Conservation (phyloP, 2,888 invertebrate species). For the Macrophya annulata region DNA sequence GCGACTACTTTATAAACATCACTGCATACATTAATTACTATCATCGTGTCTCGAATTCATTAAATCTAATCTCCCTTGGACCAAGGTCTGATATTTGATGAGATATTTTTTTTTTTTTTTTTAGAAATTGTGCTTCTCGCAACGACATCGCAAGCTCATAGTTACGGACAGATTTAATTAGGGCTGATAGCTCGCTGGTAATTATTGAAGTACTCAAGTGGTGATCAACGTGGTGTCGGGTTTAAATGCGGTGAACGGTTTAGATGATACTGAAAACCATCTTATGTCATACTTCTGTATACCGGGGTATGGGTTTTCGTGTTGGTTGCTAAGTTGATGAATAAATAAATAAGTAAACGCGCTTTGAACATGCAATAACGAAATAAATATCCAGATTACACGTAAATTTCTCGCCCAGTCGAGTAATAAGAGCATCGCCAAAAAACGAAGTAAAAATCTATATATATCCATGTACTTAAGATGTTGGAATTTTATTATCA, state of each 20-base stretch:
- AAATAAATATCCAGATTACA: not conserved
- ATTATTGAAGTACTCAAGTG: conserved; percentile 12
- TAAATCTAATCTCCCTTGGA: not conserved
- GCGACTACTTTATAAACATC: not conserved
- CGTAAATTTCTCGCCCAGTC: not conserved
- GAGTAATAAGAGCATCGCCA: not conserved
- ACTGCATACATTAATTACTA: conserved; percentile 2
- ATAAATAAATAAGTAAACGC: conserved; percentile 5
- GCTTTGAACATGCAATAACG: not conserved
- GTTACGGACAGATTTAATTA: conserved; percentile 10
- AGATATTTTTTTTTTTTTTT: too few relatives aligned
- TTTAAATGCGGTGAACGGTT: not conserved
- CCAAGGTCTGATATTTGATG: conserved; percentile 1
- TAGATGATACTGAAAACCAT: not conserved
- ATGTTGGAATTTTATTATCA: not conserved
- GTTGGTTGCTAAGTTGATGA: conserved; percentile 3
- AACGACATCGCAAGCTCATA: not conserved
- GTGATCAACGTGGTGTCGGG: not conserved
- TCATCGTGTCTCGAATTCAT: conserved; percentile 1
- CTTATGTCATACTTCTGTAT: conserved; percentile 1
- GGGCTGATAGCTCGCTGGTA: not conserved
- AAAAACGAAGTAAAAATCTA: not conserved
- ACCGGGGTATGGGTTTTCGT: not conserved
- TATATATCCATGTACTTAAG: not conserved
- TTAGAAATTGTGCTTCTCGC: not conserved